A percentile compares a stretch with the other conserved stretches of the same genome.
Evolutionary conservation across 2,888 invertebrate species (phyloP).

Genomic region (Scaptomyza flava): DNA sequence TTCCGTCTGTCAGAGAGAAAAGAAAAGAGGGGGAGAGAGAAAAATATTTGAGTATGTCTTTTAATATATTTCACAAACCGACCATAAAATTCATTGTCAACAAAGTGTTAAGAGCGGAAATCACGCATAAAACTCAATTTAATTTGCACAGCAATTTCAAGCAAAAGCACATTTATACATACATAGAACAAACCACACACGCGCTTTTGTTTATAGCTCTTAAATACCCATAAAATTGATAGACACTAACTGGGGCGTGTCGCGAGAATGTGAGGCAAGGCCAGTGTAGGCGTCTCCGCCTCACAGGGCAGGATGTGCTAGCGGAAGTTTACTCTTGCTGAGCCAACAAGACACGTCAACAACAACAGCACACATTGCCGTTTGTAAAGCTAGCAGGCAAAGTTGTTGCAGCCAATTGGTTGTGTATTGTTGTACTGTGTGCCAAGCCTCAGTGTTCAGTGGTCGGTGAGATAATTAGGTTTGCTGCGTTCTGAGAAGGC

Average conservation of each 20-base stretch:
- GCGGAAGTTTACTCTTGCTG: slow-evolving; percentile 65
- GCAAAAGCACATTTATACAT: slow-evolving; percentile 17
- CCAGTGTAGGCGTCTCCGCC: slow-evolving; percentile 41
- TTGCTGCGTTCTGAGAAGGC: too few relatives aligned
- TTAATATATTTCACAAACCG: slow-evolving; percentile 47
- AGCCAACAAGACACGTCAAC: slow-evolving; percentile 49
- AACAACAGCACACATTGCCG: slow-evolving; percentile 44
- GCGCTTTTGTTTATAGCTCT: slow-evolving; percentile 58
- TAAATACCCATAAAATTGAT: slow-evolving; percentile 75
- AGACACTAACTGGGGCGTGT: slow-evolving; percentile 51
- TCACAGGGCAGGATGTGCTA: slow-evolving; percentile 64
- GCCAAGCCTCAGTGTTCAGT: not conserved
- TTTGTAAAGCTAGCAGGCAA: slow-evolving; percentile 43
- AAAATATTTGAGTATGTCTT: slow-evolving; percentile 27
- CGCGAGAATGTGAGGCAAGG: slow-evolving; percentile 3
- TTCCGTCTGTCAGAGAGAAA: slow-evolving; percentile 88
- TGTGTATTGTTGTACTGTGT: slow-evolving; percentile 14
- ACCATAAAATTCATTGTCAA: slow-evolving; percentile 63
- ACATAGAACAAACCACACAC: slow-evolving; percentile 31
- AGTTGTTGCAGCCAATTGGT: slow-evolving; percentile 49
- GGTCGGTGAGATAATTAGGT: slow-evolving; percentile 34
- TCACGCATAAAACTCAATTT: slow-evolving; percentile 77
- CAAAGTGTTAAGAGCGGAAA: slow-evolving; percentile 76
- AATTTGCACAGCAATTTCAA: slow-evolving; percentile 50
- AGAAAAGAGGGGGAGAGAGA: slow-evolving; percentile 7